Evolutionary conservation across 2,888 invertebrate genomes (phyloP).

Genomic region (Ectobius pallidus): DNA sequence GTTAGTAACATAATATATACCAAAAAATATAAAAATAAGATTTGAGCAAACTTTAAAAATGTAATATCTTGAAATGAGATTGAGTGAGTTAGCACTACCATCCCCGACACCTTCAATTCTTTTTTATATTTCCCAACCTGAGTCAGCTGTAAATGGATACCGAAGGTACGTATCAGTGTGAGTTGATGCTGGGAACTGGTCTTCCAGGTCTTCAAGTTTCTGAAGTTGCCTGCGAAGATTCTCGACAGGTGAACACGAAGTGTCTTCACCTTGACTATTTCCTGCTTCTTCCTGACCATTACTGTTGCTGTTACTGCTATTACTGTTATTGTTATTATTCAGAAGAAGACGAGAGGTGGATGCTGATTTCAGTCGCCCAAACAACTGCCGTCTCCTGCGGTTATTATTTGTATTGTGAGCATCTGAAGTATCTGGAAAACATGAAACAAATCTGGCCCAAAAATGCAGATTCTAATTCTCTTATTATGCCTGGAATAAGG

Average conservation of each 20-base stretch:
- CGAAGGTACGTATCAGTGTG: slow-evolving; percentile 75
- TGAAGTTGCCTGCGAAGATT: slow-evolving; percentile 79
- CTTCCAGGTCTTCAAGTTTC: slow-evolving; percentile 81
- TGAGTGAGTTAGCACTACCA: too few relatives aligned
- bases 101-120: too few relatives aligned
- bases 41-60: too few relatives aligned
- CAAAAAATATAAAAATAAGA: too few relatives aligned
- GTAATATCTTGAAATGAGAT: too few relatives aligned
- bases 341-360: slow-evolving; percentile 66
- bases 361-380: slow-evolving; percentile 72
- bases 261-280: slow-evolving; percentile 11
- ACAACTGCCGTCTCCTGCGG: slow-evolving; percentile 67
- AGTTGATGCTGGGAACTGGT: slow-evolving; percentile 75
- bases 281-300: neutral
- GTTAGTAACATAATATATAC: too few relatives aligned
- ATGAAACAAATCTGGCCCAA: neutral
- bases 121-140: slow-evolving; percentile 63
- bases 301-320: neutral
- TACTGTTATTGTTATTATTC: slow-evolving; percentile 38
- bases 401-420: slow-evolving; percentile 44
- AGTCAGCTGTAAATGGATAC: slow-evolving; percentile 79
- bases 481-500: too few relatives aligned
- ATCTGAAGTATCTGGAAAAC: slow-evolving; percentile 2
- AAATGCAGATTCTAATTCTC: too few relatives aligned
- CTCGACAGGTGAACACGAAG: slow-evolving; percentile 68